Conservation (phyloP, 2,797 vertebrate species). For the Macrochelys suwanniensis region DNA sequence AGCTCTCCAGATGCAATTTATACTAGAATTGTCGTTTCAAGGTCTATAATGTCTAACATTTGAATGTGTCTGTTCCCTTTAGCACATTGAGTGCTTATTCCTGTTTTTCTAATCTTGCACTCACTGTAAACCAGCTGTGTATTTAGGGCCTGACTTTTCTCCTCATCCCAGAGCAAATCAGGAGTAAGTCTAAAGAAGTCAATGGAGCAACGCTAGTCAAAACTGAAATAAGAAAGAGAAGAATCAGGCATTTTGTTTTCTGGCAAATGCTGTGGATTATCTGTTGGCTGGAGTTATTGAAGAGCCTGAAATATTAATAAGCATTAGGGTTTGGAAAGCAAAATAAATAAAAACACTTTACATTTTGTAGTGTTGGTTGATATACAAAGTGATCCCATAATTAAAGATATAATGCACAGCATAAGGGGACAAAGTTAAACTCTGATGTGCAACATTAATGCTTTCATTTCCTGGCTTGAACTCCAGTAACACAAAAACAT, state of each 20-base stretch:
- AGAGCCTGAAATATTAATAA: not conserved
- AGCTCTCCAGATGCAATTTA: constrained; percentile 23
- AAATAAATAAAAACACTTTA: not conserved
- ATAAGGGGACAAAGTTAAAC: not conserved
- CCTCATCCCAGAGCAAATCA: not conserved
- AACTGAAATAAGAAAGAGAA: not conserved
- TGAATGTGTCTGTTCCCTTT: not conserved
- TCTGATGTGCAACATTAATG: not conserved
- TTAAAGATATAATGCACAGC: not conserved
- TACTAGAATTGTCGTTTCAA: constrained; percentile 13
- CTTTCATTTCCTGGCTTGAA: not conserved
- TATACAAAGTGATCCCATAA: not conserved
- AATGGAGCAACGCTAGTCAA: not conserved
- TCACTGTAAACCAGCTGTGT: not conserved
- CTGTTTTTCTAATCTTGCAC: constrained; percentile 14
- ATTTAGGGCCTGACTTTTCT: not conserved
- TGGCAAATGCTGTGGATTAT: not conserved
- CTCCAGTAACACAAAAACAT: not conserved
- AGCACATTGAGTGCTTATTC: not conserved
- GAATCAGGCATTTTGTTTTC: not conserved
- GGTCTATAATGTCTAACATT: not conserved
- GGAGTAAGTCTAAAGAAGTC: constrained; percentile 24
- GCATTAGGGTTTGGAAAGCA: not conserved
- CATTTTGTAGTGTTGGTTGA: not conserved
- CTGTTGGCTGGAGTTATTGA: not conserved